Percentiles rank a stretch among this genome's conserved stretches.
Evolutionary conservation across 2,797 vertebrate genomes (phyloP).

Genomic region (Clarias laeviceps): DNA sequence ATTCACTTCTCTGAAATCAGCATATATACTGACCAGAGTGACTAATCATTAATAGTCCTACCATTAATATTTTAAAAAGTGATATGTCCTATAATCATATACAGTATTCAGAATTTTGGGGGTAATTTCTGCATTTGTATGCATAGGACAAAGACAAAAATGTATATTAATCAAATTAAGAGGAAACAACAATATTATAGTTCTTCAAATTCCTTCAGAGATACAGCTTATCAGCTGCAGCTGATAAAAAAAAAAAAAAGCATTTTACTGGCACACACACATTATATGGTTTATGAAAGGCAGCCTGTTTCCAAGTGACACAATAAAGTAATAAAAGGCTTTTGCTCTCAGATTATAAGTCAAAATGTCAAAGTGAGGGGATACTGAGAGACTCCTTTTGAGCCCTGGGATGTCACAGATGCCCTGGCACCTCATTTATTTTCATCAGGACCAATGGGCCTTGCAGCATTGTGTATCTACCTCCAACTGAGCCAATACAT

Average conservation of each 20-base stretch:
- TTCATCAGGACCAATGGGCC: constrained; percentile 63
- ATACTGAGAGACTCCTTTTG: constrained; percentile 45
- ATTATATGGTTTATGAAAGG: constrained; percentile 11
- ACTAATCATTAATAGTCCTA: background rate
- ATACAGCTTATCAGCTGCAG: background rate
- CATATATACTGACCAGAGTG: background rate
- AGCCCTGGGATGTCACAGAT: constrained; percentile 61
- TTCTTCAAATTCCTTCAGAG: constrained; percentile 13
- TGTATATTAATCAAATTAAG: background rate
- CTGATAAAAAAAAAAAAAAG: background rate
- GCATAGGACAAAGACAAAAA: background rate
- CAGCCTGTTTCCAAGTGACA: constrained; percentile 18
- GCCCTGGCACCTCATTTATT: constrained; percentile 66
- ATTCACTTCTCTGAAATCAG: background rate
- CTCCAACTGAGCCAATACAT: constrained; percentile 62
- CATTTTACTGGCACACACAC: background rate
- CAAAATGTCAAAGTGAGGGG: constrained; percentile 48
- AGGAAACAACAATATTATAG: background rate
- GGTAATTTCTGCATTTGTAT: background rate
- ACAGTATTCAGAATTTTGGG: background rate
- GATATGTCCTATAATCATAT: background rate
- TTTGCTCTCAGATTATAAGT: constrained; percentile 51
- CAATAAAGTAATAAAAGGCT: constrained; percentile 45
- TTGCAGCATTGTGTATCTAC: constrained; percentile 58
- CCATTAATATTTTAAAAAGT: background rate